Percentiles rank a stretch among this genome's conserved stretches.
These are phyloP conservation scores for Delia radicum DNA, from an alignment of 1,140 invertebrate species.

Conservation along the genomic window DNA sequence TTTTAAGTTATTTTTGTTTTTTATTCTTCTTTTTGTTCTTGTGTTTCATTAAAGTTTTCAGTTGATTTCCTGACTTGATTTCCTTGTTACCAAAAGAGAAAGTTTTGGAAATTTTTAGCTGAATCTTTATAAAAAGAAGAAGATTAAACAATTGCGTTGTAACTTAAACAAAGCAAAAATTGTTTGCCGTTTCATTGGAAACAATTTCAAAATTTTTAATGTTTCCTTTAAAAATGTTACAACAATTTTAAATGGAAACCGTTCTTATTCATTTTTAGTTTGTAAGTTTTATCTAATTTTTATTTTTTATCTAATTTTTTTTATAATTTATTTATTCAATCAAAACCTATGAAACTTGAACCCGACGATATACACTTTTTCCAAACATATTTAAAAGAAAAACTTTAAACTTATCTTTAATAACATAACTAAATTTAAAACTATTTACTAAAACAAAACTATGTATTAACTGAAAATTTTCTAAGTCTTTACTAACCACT, in stretches of 20 bases:
- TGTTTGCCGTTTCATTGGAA: too few species aligned
- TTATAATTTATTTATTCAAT: constrained; percentile 9
- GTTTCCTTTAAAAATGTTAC: neutral
- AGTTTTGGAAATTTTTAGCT: too few species aligned
- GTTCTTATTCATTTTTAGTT: constrained; percentile 25
- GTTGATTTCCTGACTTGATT: too few species aligned
- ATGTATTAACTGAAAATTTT: neutral
- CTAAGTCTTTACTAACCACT: too few species aligned
- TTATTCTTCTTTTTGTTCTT: neutral
- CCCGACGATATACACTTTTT: constrained; percentile 56
- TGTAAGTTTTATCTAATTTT: constrained; percentile 26
- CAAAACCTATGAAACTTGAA: constrained; percentile 47
- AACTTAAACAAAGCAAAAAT: neutral
- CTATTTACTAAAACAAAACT: neutral
- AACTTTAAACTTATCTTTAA: constrained; percentile 13
- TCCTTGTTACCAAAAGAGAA: too few species aligned
- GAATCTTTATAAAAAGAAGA: neutral
- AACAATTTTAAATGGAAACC: neutral
- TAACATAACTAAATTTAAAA: neutral
- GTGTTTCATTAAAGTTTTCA: neutral
- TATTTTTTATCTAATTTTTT: constrained; percentile 29
- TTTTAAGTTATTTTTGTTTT: constrained; percentile 39
- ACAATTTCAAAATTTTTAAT: too few species aligned
- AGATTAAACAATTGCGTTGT: neutral
- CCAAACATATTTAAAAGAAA: constrained; percentile 14